A percentile compares a stretch with the other conserved stretches of the same genome.
These are phyloP conservation scores for Brachyptera putata DNA, from an alignment of 2,888 invertebrate species.

Conservation along the genomic window DNA sequence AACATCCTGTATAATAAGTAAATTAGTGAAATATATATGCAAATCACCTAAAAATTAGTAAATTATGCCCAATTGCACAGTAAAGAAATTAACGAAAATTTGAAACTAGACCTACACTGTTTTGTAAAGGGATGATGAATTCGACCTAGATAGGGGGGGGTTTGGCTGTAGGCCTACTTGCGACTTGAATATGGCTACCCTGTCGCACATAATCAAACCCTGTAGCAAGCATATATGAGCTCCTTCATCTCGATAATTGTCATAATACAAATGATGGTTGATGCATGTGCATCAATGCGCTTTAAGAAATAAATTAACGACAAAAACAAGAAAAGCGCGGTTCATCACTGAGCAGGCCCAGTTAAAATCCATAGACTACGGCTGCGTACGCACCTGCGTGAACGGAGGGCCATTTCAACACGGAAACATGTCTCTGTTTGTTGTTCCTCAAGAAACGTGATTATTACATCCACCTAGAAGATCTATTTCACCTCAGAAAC, in stretches of 20 bases:
- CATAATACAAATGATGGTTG: neutral
- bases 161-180: neutral
- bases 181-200: slow-evolving; percentile 6
- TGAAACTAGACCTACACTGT: too few relatives aligned
- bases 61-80: too few relatives aligned
- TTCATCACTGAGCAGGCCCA: slow-evolving; percentile 81
- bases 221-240: neutral
- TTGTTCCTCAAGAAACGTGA: slow-evolving; percentile 33
- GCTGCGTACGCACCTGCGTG: slow-evolving; percentile 97
- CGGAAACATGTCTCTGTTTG: slow-evolving; percentile 35
- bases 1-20: too few relatives aligned
- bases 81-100: too few relatives aligned
- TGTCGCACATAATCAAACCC: neutral
- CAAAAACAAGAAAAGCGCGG: slow-evolving; percentile 36
- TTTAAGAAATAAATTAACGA: slow-evolving; percentile 28
- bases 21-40: too few relatives aligned
- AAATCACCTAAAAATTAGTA: too few relatives aligned
- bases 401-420: slow-evolving; percentile 45
- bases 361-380: slow-evolving; percentile 81
- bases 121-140: neutral
- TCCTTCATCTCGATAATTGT: neutral
- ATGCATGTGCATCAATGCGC: slow-evolving; percentile 23
- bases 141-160: neutral
- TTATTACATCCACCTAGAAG: slow-evolving; percentile 27
- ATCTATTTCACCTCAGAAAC: slow-evolving; percentile 28